These are phyloP conservation scores for Carassius gibelio DNA, from an alignment of 2,113 vertebrate genomes.

Conservation along the genomic window DNA sequence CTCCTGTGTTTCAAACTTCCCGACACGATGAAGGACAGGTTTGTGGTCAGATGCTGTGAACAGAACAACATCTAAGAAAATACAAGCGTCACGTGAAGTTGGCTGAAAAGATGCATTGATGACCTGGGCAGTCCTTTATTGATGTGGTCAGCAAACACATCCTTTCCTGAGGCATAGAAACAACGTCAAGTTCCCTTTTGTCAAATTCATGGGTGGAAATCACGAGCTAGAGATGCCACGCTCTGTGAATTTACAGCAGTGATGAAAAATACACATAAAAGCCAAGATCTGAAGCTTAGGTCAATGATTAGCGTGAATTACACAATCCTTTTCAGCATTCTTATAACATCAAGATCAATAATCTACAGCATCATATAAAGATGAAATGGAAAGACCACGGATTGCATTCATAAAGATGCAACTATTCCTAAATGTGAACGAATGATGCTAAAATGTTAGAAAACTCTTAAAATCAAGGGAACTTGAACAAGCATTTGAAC, in stretches of 20 bases:
- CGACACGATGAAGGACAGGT: constrained; percentile 44
- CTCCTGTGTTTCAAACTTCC: neutral
- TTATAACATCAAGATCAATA: too few relatives aligned
- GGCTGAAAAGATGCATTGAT: neutral
- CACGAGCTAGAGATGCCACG: neutral
- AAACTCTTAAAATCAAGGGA: too few relatives aligned
- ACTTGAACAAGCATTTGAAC: too few relatives aligned
- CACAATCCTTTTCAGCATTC: too few relatives aligned
- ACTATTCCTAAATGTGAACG: too few relatives aligned
- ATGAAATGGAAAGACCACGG: too few relatives aligned
- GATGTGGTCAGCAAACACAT: constrained; percentile 18
- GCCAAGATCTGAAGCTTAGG: neutral
- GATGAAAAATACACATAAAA: neutral
- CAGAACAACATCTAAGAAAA: neutral
- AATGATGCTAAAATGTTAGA: too few relatives aligned
- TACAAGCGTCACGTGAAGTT: neutral
- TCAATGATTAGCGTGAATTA: neutral
- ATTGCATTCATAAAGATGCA: too few relatives aligned
- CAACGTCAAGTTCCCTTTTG: neutral
- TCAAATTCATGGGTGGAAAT: neutral
- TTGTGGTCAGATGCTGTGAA: neutral
- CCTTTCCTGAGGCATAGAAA: neutral
- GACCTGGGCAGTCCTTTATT: constrained; percentile 4
- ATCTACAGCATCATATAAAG: too few relatives aligned
- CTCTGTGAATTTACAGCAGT: neutral